Evolutionary conservation across 1,140 invertebrate species (phyloP).

Genomic region (Sminthurides bifidus): DNA sequence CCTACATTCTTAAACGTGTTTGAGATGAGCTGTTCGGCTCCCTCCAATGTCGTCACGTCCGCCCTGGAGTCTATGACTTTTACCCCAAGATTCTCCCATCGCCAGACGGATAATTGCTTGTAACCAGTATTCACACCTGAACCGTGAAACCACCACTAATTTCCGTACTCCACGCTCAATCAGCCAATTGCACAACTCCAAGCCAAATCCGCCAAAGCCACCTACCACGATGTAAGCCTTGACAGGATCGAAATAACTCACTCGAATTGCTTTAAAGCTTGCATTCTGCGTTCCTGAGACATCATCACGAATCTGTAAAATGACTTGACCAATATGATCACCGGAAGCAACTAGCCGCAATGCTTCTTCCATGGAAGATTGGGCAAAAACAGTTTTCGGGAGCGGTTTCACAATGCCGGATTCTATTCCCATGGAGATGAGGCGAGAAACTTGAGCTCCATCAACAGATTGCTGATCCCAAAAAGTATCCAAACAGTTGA

Average conservation of each 20-base stretch:
- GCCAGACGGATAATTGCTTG: constrained; percentile 62
- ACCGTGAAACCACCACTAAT: constrained; percentile 74
- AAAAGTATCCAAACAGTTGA: constrained; percentile 61
- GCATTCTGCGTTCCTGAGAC: constrained; percentile 39
- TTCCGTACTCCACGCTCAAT: constrained; percentile 67
- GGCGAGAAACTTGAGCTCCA: no score
- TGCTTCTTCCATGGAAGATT: constrained; percentile 79
- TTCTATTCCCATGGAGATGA: constrained; percentile 70
- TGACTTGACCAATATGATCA: constrained; percentile 92
- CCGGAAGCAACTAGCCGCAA: constrained; percentile 93
- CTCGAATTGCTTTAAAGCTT: constrained; percentile 52
- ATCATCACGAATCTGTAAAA: constrained; percentile 75
- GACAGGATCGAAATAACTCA: constrained; percentile 72
- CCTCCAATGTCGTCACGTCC: constrained; percentile 49
- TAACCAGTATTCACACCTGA: constrained; percentile 78
- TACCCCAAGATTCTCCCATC: constrained; percentile 58
- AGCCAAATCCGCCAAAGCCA: constrained; percentile 86
- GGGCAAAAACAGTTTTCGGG: constrained; percentile 63
- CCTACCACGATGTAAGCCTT: constrained; percentile 78
- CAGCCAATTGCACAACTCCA: constrained; percentile 85
- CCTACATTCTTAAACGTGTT: constrained; percentile 43
- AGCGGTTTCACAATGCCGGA: constrained; percentile 74
- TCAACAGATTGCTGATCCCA: neutral
- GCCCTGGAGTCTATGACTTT: constrained; percentile 57
- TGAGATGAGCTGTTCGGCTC: constrained; percentile 35